Evolutionary conservation across 2,797 vertebrate species (phyloP), one percentile per base, ranked within the genome.

Genomic region (Rhynchotus rufescens): DNA sequence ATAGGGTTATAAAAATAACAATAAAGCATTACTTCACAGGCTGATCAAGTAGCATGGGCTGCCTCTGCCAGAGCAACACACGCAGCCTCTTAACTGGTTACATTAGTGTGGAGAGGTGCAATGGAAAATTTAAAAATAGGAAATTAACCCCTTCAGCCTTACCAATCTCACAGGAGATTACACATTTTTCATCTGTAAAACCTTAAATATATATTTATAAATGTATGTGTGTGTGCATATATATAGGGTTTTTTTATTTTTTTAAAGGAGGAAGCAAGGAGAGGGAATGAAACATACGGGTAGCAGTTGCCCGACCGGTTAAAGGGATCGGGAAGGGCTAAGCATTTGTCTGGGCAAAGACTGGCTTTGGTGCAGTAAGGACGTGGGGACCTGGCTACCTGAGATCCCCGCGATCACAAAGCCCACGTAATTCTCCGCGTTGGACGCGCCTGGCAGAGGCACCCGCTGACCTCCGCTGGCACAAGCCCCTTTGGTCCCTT

Each of bases 391-490:
- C 4, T 6, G 42, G 60, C 74, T 80, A 72, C 15, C 40, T 28
- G 81, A 40, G 40, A 40, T 40, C 40, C 38, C 38, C 10, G 10
- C 12, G 38, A 40, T 13, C 38, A 40, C 38, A 40, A 40, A 40
- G 10, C 9, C 38, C 38, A 10, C 10, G 38, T 36, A 38, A 16
- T 51, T 71, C 28, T n/a, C 19, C 10, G 17, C 25, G 23, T 64
- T 40, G 61, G 72, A 68, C 88, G 71, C 28, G 9, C 49, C 49
- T 32, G 60, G 45, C 79, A 65, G 76, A 61, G 73, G 83, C 88
- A 87, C 92, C 90, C 95, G 30, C 90, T 95, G 95, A 89, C 90
- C 84, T 89, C 94, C 95, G 73, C 86, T 93, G 94, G 84, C 79
- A 93, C 78, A 86, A 93, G 51, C 69, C 73, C 40, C 73, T 72